Percentiles rank a stretch among this genome's conserved stretches.
Evolutionary conservation across 2,113 vertebrate species (phyloP).

Genomic region (Porphyrio hochstetteri): DNA sequence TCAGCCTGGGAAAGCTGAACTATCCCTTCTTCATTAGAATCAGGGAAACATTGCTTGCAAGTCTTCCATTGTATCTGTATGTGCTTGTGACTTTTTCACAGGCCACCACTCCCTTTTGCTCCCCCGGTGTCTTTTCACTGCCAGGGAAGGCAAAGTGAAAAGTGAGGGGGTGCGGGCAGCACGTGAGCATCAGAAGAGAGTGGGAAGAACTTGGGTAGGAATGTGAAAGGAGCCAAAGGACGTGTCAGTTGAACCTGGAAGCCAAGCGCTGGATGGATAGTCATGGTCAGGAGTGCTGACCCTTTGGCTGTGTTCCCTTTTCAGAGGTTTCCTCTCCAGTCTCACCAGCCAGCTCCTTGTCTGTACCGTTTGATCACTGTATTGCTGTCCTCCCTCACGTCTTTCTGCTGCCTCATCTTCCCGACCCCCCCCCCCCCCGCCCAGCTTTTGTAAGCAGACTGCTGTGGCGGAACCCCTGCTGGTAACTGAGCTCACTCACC

Average conservation of each 20-base stretch:
- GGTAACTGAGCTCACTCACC: no score
- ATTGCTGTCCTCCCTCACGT: accelerated
- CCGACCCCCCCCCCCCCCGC: not conserved
- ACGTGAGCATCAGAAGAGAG: not conserved
- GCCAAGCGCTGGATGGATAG: not conserved
- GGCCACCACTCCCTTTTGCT: not conserved
- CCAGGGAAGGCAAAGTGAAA: not conserved
- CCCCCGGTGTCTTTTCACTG: not conserved
- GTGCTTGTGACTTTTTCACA: not conserved
- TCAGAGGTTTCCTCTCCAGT: not conserved
- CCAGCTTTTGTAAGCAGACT: not conserved
- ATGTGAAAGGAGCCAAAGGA: not conserved
- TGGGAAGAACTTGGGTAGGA: not conserved
- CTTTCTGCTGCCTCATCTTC: not conserved
- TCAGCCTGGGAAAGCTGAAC: not conserved
- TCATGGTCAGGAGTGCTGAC: not conserved
- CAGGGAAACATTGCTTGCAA: not conserved
- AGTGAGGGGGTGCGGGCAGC: accelerated
- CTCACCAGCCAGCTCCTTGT: accelerated
- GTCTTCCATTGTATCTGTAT: accelerated
- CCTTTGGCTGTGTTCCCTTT: not conserved
- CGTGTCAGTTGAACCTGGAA: not conserved
- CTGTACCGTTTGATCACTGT: accelerated
- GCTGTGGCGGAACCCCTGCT: no score
- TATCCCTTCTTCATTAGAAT: not conserved